phyloP scores from a whole-genome alignment of 2,888 invertebrate species.

The Oscheius onirici region DNA sequence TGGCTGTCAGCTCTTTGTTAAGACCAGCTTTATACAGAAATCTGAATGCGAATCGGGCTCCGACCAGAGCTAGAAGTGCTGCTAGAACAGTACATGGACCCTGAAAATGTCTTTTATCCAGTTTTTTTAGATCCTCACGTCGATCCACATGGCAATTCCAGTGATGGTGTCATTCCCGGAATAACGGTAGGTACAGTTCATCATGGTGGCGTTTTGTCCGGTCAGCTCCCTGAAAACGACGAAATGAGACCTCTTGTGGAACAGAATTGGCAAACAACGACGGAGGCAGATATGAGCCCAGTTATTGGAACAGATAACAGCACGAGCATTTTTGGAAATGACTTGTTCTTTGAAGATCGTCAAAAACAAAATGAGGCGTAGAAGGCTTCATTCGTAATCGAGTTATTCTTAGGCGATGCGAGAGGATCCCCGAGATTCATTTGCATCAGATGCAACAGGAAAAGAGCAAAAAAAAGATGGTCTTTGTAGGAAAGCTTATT shows the following conservation, averaged over 20 bases:
- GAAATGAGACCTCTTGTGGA: neutral
- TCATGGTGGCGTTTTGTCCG: slow-evolving; percentile 28
- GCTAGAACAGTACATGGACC: slow-evolving; percentile 66
- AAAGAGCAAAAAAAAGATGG: no score
- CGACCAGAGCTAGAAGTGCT: slow-evolving; percentile 63
- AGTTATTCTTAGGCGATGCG: no score
- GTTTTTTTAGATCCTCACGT: slow-evolving; percentile 35
- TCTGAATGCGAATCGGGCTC: slow-evolving; percentile 63
- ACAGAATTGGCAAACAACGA: slow-evolving; percentile 4
- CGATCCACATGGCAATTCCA: slow-evolving; percentile 52
- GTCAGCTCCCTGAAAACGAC: slow-evolving; percentile 16
- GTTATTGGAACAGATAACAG: neutral
- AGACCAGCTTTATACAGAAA: slow-evolving; percentile 65
- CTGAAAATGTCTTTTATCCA: slow-evolving; percentile 26
- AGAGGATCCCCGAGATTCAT: no score
- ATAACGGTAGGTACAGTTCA: slow-evolving; percentile 63
- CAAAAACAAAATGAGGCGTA: no score
- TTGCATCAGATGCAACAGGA: no score
- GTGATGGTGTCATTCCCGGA: slow-evolving; percentile 44
- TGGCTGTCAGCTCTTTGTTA: slow-evolving; percentile 66
- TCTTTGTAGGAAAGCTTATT: no score
- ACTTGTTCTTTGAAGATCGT: no score
- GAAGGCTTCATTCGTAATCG: no score
- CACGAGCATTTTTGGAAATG: no score
- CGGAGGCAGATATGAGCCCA: neutral